Evolutionary conservation across 2,113 vertebrate genomes (phyloP), one percentile per base, ranked within the genome.

Genomic region (Arothron firmamentum): DNA sequence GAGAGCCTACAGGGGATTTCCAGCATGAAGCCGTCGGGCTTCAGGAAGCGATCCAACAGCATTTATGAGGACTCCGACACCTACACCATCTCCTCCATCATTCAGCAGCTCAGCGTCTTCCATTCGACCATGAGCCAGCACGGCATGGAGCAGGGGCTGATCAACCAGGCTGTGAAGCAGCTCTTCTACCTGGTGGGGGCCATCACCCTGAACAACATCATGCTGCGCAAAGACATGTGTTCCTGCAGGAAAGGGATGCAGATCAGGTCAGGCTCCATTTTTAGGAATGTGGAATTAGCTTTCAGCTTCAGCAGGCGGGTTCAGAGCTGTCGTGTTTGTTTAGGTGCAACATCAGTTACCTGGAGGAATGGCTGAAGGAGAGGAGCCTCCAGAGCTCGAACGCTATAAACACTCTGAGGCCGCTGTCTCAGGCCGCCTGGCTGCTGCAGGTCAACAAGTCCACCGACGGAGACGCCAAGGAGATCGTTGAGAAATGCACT

Each of bases 231-330:
- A 86, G 96, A 98, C 78, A 94, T 98, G 93, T 99, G 96, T 80
- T 98, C 97, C 9, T 99, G 96, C 80, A 92, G 97, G 23, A 99
- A 98, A 88, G 97, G 97, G 69, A 98, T 99, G 97, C 96, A 99
- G 77, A 99, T 99, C 87, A 94, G 97, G 97, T 98, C 77, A 78
- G 77, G 48, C 45, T 65, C 59, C 2, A 0, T 8, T 20, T 65
- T 50, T 42, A 18, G 34, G 1, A 41, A 19, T 41, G 21, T 17
- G 0, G 19, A 42, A 31, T 0, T 3, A 41, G 25, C 16, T 19
- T 38, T 53, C 10, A 10, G 15, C 2, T 18, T 16, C 19, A 1
- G n/a, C 19, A 46, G 4, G 20, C 45, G 10, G 16, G 5, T 8
- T 67, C 2, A 58, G n/a, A 46, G 28, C 12, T 10, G 23, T 1